Evolutionary conservation across 2,113 vertebrate species (phyloP).

Genomic region (human): DNA sequence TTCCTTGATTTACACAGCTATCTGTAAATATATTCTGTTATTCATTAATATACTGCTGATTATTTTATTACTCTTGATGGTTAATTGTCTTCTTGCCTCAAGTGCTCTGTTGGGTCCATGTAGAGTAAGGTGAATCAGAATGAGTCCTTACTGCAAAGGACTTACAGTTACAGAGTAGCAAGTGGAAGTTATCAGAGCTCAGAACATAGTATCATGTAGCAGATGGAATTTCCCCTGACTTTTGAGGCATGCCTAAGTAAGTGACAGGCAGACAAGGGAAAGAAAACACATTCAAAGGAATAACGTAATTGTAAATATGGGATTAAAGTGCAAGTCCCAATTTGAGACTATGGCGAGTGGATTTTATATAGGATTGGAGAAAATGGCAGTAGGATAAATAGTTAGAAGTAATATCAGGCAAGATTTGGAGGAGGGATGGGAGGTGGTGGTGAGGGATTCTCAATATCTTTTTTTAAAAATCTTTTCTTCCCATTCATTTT

Average conservation of each 20-base stretch:
- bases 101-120: not conserved
- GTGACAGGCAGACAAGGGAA: not conserved
- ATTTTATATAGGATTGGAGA: rapidly evolving
- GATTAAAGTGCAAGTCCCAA: not conserved
- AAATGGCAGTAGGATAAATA: rapidly evolving
- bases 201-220: not conserved
- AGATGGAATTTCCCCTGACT: not conserved
- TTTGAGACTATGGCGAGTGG: not conserved
- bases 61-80: not conserved
- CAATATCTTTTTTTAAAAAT: no score
- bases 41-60: not conserved
- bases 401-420: not conserved
- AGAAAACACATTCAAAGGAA: not conserved
- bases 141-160: not conserved
- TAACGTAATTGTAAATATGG: rapidly evolving
- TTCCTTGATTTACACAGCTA: not conserved
- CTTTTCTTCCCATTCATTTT: not conserved
- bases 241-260: not conserved
- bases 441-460: rapidly evolving
- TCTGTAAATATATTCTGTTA: not conserved
- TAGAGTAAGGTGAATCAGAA: not conserved
- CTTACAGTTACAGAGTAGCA: not conserved
- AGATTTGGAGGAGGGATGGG: rapidly evolving
- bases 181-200: not conserved
- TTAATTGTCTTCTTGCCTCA: not conserved